A percentile compares a stretch with the other conserved stretches of the same genome.
Evolutionary conservation across 2,888 invertebrate genomes (phyloP).

Genomic region (Laspeyria flexula): DNA sequence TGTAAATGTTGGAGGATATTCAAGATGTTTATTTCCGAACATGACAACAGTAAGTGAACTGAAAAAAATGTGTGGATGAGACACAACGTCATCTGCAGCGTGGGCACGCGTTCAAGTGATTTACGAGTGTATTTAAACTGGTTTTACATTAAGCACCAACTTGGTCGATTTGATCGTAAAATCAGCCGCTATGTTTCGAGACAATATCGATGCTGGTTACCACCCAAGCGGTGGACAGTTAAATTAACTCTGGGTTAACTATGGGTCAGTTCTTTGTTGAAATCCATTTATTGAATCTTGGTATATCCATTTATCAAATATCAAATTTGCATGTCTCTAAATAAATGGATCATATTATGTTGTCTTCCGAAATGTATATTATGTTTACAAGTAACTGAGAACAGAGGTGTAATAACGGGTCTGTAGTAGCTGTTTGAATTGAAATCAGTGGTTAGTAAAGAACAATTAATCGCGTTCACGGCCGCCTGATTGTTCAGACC

Average conservation of each 20-base stretch:
- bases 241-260: constrained; percentile 77
- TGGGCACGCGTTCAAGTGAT: constrained; percentile 78
- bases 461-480: constrained; percentile 74
- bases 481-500: constrained; percentile 66
- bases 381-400: too few species aligned
- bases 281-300: constrained; percentile 42
- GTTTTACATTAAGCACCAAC: constrained; percentile 81
- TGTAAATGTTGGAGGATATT: constrained; percentile 4
- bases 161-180: constrained; percentile 82
- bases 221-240: constrained; percentile 73
- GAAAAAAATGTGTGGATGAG: constrained; percentile 55
- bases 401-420: constrained; percentile 44
- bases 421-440: constrained; percentile 56
- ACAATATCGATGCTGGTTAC: constrained; percentile 77
- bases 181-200: constrained; percentile 75
- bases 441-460: constrained; percentile 67
- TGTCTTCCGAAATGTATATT: not conserved
- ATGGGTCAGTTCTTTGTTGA: constrained; percentile 60
- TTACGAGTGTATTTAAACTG: constrained; percentile 84
- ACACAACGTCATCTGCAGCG: constrained; percentile 64
- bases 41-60: constrained; percentile 23
- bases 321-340: not conserved
- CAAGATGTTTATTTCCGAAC: constrained; percentile 10
- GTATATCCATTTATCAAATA: constrained; percentile 11
- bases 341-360: not conserved